Percentiles rank a stretch among this genome's conserved stretches.
Evolutionary conservation across 1,140 invertebrate genomes (phyloP).

Genomic region (Geopemphigus sp.): DNA sequence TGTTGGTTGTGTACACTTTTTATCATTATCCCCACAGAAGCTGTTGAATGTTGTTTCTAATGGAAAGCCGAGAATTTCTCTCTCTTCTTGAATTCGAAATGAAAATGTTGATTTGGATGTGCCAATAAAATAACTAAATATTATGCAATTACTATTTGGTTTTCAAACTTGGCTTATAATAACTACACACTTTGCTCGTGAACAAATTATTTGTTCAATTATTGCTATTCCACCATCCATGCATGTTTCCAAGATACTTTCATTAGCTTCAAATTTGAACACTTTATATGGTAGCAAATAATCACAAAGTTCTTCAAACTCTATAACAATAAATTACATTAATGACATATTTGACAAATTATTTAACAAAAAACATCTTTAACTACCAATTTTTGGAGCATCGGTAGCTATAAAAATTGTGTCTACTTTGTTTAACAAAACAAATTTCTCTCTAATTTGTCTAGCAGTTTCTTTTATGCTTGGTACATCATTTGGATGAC

Average conservation of each 20-base stretch:
- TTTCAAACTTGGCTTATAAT: conserved; percentile 22
- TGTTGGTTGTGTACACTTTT: conserved; percentile 51
- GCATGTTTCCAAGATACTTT: conserved; percentile 58
- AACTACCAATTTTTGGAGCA: conserved; percentile 60
- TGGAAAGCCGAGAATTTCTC: conserved; percentile 88
- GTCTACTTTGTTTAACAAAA: conserved; percentile 61
- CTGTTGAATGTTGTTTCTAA: conserved; percentile 82
- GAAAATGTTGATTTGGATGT: conserved; percentile 94
- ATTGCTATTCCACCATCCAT: conserved; percentile 89
- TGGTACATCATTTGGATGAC: conserved; percentile 68
- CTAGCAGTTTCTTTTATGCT: conserved; percentile 67
- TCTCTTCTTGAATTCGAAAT: conserved; percentile 93
- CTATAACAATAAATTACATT: conserved; percentile 54
- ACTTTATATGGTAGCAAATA: conserved; percentile 58
- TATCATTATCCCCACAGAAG: conserved; percentile 64
- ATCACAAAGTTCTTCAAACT: conserved; percentile 59
- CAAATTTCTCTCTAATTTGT: conserved; percentile 66
- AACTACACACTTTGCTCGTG: conserved; percentile 67
- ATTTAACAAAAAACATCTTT: not conserved
- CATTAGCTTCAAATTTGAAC: conserved; percentile 58
- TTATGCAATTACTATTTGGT: not conserved
- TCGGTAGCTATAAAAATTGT: conserved; percentile 83
- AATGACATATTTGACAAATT: conserved; percentile 8
- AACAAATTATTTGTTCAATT: conserved; percentile 94
- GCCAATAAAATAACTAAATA: conserved; percentile 77